Evolutionary conservation across 2,888 invertebrate species (phyloP).

Genomic region (Eupithecia insigniata): DNA sequence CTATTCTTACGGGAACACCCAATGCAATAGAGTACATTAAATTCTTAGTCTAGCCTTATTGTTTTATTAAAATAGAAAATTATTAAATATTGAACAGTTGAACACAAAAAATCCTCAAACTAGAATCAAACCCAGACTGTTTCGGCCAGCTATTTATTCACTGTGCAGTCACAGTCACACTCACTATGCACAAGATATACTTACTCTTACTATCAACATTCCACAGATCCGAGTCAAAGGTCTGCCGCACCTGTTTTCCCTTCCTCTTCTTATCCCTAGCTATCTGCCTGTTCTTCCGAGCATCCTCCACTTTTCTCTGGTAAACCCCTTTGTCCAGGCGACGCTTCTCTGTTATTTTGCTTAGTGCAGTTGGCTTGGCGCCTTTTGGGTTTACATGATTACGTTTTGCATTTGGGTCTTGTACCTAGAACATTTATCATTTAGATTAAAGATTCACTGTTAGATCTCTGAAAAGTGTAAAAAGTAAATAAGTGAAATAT

Average conservation of each 20-base stretch:
- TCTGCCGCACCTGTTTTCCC: slow-evolving; percentile 72
- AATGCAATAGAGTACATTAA: too few species aligned
- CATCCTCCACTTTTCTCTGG: slow-evolving; percentile 80
- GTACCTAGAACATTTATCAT: slow-evolving; percentile 71
- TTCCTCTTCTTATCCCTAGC: slow-evolving; percentile 69
- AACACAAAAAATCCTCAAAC: too few species aligned
- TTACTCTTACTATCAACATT: slow-evolving; percentile 78
- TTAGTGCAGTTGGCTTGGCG: slow-evolving; percentile 69
- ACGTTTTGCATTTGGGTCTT: slow-evolving; percentile 87
- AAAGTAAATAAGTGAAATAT: background rate
- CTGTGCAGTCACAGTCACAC: too few species aligned
- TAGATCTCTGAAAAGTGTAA: background rate
- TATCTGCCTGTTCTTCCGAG: slow-evolving; percentile 74
- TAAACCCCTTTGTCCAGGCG: slow-evolving; percentile 76
- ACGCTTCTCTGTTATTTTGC: slow-evolving; percentile 76
- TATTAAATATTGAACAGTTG: too few species aligned
- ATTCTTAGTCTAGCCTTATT: too few species aligned
- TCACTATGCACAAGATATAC: background rate
- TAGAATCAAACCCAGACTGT: too few species aligned
- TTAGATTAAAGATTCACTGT: background rate
- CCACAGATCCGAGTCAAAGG: slow-evolving; percentile 88
- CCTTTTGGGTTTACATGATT: slow-evolving; percentile 73
- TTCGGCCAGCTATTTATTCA: too few species aligned
- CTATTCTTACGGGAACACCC: too few species aligned
- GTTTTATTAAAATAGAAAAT: too few species aligned